Evolutionary conservation across 2,888 invertebrate genomes (phyloP).

Genomic region (Oasisia sp.): DNA sequence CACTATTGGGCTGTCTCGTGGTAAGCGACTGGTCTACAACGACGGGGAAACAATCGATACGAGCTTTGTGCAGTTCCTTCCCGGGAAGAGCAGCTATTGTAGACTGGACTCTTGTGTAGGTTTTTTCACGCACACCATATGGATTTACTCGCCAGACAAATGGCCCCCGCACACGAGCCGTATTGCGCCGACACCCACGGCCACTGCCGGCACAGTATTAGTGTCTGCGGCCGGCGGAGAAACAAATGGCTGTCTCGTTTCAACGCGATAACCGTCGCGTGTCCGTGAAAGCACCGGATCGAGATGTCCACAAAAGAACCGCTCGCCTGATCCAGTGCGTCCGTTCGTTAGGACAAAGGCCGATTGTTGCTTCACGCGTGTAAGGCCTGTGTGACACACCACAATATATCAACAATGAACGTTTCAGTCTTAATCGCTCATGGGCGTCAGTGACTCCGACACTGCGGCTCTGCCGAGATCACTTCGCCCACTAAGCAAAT

Average conservation of each 20-base stretch:
- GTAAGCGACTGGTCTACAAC: neutral
- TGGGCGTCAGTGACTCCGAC: neutral
- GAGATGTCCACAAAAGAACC: neutral
- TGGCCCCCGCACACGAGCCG: too few species aligned
- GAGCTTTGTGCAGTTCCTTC: neutral
- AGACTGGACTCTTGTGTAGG: neutral
- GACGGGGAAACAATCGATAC: neutral
- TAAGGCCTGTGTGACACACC: neutral
- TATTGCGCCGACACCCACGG: too few species aligned
- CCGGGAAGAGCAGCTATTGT: neutral
- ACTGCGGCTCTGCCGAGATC: neutral
- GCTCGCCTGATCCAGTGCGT: neutral
- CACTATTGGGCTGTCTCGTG: neutral
- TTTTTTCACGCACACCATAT: neutral
- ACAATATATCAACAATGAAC: neutral
- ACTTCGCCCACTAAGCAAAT: too few species aligned
- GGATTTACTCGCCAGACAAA: neutral
- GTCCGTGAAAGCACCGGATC: neutral
- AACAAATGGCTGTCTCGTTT: neutral
- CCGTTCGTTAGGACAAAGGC: neutral
- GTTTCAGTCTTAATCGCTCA: neutral
- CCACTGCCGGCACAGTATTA: neutral
- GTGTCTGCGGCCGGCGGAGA: neutral
- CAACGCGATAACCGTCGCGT: neutral
- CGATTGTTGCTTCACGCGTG: neutral